phyloP scores from a whole-genome alignment of 2,888 invertebrate species.

The Drosophila stalkeri region DNA sequence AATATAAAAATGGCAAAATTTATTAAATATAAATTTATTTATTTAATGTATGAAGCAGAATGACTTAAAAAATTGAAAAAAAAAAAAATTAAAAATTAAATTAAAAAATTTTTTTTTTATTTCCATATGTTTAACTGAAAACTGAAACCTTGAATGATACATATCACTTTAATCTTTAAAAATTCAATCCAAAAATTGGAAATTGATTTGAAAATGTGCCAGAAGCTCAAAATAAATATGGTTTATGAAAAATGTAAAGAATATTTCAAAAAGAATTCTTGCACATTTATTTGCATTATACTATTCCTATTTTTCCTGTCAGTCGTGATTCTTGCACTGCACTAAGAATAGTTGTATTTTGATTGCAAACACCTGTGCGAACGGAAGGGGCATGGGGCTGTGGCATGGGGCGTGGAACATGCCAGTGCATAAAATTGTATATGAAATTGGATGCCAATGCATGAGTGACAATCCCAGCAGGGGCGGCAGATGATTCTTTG shows the following conservation, averaged over 20 bases:
- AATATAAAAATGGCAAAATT: too few species aligned
- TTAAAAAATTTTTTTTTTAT: too few species aligned
- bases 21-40: too few species aligned
- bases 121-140: not conserved
- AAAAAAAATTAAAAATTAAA: too few species aligned
- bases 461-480: constrained; percentile 42
- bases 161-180: not conserved
- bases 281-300: not conserved
- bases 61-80: too few species aligned
- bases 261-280: not conserved
- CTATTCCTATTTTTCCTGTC: not conserved
- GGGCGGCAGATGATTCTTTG: constrained; percentile 9
- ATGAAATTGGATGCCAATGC: constrained; percentile 56
- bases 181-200: not conserved
- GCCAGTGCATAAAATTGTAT: constrained; percentile 65
- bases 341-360: constrained; percentile 4
- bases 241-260: not conserved
- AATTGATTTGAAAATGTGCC: not conserved
- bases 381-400: not conserved
- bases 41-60: too few species aligned
- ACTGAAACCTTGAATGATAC: not conserved
- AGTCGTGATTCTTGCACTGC: too few species aligned
- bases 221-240: not conserved
- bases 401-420: constrained; percentile 17
- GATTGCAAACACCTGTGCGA: constrained; percentile 11